Evolutionary conservation across 2,797 vertebrate genomes (phyloP), one percentile per base, ranked within the genome.

Genomic region (Manis javanica): DNA sequence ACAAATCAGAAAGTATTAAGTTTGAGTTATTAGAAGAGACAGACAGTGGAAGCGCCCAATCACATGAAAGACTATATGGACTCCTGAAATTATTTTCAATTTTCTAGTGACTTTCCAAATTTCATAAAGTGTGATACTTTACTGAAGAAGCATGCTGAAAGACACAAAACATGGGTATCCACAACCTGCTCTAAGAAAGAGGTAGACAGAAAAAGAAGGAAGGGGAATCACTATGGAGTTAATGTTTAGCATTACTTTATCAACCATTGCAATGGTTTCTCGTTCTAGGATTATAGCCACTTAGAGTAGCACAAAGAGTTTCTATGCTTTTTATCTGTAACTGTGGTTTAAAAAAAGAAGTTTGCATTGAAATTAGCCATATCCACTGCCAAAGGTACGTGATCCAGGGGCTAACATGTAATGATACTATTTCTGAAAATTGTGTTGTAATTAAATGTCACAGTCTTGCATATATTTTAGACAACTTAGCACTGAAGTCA

Each of bases 391-490:
- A 89, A 94, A 97, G 94, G 83, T 90, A 93, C 42, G 85, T 68
- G 93, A 97, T 85, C 89, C 91, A 59, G 85, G 87, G 82, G 69
- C 87, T 97, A 96, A 87, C 89, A 97, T 94, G 89, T 85, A 93
- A 97, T 90, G 94, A 97, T 95, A 64, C 88, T 96, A 94, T 96
- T 95, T 97, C 94, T 95, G 87, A 97, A 94, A 97, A 90, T 51
- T 77, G 71, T 89, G 91, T 95, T 95, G 96, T 97, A 97, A 96
- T 91, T 97, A 97, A 98, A 96, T 95, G 98, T 97, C 95, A 95
- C n/a, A 64, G 87, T 95, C 69, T 96, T 97, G 90, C 51, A 87
- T 93, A 97, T 96, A 95, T 59, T 98, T 94, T 91, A 83, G 79
- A 93, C 94, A 78, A 96, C 82, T 98, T 97, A 97, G 90, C 96